These are phyloP conservation scores for Aphis craccivora DNA, from an alignment of 1,140 invertebrate genomes.

Conservation along the genomic window DNA sequence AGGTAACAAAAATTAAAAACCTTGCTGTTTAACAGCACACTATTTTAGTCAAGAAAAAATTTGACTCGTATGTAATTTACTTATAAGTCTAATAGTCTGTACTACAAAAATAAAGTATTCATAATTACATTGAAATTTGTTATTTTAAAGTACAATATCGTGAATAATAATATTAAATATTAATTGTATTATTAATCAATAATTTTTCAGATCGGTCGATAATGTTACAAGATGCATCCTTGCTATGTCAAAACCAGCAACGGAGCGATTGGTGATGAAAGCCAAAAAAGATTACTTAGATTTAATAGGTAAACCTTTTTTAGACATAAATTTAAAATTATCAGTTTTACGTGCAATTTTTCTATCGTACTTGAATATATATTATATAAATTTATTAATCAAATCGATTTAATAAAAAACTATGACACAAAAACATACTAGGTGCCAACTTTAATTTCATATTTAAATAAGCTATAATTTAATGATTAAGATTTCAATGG, in stretches of 20 bases:
- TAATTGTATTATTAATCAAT: neutral
- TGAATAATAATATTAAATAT: neutral
- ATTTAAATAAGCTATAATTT: neutral
- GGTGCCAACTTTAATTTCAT: neutral
- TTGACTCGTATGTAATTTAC: neutral
- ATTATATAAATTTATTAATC: neutral
- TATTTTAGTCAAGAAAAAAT: too few relatives aligned
- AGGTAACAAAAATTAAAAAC: too few relatives aligned
- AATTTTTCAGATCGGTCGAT: neutral
- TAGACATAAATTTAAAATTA: neutral
- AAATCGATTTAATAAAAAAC: neutral
- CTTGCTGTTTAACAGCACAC: too few relatives aligned
- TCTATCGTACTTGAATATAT: neutral
- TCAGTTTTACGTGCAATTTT: neutral
- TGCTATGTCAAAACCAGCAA: slow-evolving; percentile 38
- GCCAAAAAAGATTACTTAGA: slow-evolving; percentile 35
- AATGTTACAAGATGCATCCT: slow-evolving; percentile 9
- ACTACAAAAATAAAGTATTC: neutral
- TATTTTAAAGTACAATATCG: neutral
- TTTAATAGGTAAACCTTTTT: slow-evolving; percentile 29
- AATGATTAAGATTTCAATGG: neutral
- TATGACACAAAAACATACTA: neutral
- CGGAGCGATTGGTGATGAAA: slow-evolving; percentile 37
- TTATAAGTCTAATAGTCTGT: neutral
- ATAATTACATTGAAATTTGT: neutral